Evolutionary conservation across 2,797 vertebrate species (phyloP).

Genomic region (Anguilla obscura): DNA sequence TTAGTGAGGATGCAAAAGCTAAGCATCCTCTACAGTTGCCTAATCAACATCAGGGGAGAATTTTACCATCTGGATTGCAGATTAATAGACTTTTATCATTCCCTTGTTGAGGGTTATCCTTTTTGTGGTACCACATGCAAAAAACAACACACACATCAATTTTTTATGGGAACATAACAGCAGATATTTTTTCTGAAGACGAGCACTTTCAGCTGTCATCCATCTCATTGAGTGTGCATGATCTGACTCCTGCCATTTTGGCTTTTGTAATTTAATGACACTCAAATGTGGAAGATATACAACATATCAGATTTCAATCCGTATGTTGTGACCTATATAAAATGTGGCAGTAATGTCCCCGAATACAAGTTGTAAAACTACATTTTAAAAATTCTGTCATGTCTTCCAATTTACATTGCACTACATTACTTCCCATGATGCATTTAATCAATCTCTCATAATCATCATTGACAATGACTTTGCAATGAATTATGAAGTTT

Average conservation of each 20-base stretch:
- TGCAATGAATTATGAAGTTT: too few relatives aligned
- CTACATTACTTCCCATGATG: too few relatives aligned
- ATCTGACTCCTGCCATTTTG: background rate
- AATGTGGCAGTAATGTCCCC: too few relatives aligned
- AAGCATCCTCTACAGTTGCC: constrained; percentile 42
- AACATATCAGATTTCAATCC: background rate
- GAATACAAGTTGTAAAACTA: too few relatives aligned
- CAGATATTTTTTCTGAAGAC: constrained; percentile 31
- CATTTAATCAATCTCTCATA: too few relatives aligned
- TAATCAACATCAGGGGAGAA: constrained; percentile 39
- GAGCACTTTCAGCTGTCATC: background rate
- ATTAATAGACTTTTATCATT: constrained; percentile 30
- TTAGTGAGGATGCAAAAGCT: constrained; percentile 29
- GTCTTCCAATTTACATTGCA: too few relatives aligned
- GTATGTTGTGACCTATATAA: too few relatives aligned
- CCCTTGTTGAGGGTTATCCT: constrained; percentile 31
- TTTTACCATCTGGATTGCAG: constrained; percentile 34
- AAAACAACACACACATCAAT: constrained; percentile 27
- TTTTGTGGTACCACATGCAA: constrained; percentile 17
- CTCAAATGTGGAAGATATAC: background rate
- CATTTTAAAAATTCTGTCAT: too few relatives aligned
- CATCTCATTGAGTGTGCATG: background rate
- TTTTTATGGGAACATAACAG: constrained; percentile 3
- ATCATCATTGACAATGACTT: too few relatives aligned
- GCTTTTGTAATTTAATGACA: background rate